Base-by-base conservation (phyloP, 2,113 vertebrate species). In the Colossoma macropomum region DNA sequence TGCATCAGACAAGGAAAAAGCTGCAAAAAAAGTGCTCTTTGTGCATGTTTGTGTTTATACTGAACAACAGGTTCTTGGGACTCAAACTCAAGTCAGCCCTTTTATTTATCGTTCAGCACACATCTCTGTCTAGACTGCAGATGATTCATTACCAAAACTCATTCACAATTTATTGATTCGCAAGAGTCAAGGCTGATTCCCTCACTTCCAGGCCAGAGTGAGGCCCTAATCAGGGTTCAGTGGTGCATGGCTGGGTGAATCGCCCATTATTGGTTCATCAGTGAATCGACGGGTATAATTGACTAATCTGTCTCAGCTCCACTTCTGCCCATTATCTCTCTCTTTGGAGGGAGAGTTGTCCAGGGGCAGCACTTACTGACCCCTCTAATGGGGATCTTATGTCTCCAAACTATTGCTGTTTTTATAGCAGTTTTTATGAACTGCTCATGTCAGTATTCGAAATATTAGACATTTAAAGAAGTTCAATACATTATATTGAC, bases 191-290 rank as follows among this genome's bases (percentile, higher is more conserved):
- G 87, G 68, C 71, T 85, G 70, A 89, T 90, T 79, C 68, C 59
- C 65, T 70, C 63, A 48, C n/a, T 74, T 79, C 62, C 66, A 82
- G 72, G 68, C 54, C 68, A 69, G 81, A 54, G 59, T 77, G 69
- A 56, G 60, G 12, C 80, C 60, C 74, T 91, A 84, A 90, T 90
- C 88, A 85, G 85, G 82, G 77, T 84, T 87, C 87, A 81, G 76
- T 73, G 83, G 84, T 21, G 66, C 73, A 12, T 73, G 73, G 56
- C 75, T 91, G 79, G 59, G 50, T 19, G 65, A 86, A 87, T 93
- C 88, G 6, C 25, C 75, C 88, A 89, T 87, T 90, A 90, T 82
- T 86, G 90, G 90, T 89, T 91, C 86, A 85, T 89, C 82, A 77
- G 80, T 7, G 65, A 75, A 91, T 90, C 68, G 85, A 92, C 88